Conservation (phyloP, 2,797 vertebrate species). For the Betta splendens region DNA sequence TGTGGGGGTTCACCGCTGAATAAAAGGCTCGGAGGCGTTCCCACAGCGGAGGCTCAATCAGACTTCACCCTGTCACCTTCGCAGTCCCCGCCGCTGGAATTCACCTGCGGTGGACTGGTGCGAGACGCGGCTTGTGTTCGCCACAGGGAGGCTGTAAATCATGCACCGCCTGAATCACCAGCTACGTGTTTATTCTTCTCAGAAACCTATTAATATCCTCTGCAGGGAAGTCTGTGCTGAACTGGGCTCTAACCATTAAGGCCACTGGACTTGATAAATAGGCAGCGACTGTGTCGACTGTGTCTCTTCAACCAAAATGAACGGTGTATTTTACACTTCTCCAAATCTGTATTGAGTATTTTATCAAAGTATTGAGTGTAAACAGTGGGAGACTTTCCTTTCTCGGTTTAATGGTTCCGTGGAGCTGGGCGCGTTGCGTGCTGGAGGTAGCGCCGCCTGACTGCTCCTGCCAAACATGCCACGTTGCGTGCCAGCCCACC, state of each 20-base stretch:
- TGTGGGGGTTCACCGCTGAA: no score
- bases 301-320: slow-evolving; percentile 7
- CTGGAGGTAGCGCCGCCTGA: slow-evolving; percentile 29
- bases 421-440: slow-evolving; percentile 34
- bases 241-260: slow-evolving; percentile 12
- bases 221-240: slow-evolving; percentile 24
- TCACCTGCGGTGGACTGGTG: slow-evolving; percentile 31
- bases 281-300: no score
- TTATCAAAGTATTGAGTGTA: slow-evolving; percentile 10
- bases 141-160: slow-evolving; percentile 34
- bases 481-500: not conserved
- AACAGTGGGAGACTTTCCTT: not conserved
- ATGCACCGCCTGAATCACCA: not conserved
- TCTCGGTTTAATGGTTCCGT: slow-evolving; percentile 36
- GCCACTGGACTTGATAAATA: slow-evolving; percentile 3
- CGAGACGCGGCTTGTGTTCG: slow-evolving; percentile 11
- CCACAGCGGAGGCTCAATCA: slow-evolving; percentile 4
- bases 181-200: slow-evolving; percentile 1
- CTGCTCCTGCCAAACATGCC: slow-evolving; percentile 26
- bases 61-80: no score
- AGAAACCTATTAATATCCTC: slow-evolving; percentile 6
- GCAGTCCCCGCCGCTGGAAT: no score
- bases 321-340: slow-evolving; percentile 7
- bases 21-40: slow-evolving; percentile 24
- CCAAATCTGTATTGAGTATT: slow-evolving; percentile 3